A percentile compares a stretch with the other conserved stretches of the same genome.
phyloP scores from a whole-genome alignment of 2,113 vertebrate genomes.

The Podocnemis expansa region DNA sequence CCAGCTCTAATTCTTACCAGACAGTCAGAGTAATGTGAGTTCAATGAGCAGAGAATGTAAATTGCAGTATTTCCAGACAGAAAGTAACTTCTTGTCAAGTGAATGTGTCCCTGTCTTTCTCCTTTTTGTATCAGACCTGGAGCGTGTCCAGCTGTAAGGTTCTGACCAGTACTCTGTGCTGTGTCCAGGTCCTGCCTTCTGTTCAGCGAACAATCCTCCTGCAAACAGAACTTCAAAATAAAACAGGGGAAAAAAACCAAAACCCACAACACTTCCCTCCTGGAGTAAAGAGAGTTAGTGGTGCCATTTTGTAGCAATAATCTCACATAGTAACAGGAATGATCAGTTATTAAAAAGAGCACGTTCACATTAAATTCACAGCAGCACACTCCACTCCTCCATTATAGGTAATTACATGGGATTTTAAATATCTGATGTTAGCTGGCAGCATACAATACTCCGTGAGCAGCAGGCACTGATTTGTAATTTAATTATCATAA shows the following conservation, averaged over 20 bases:
- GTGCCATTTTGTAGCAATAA: not conserved
- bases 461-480: conserved; percentile 75
- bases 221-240: not conserved
- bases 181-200: not conserved
- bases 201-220: not conserved
- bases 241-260: too few relatives aligned
- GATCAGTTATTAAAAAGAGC: conserved; percentile 58
- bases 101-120: not conserved
- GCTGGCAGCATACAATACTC: conserved; percentile 73
- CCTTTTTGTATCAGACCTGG: not conserved
- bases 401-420: conserved; percentile 79
- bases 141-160: not conserved
- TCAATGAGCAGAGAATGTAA: not conserved
- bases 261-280: not conserved
- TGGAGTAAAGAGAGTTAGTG: not conserved
- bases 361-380: conserved; percentile 70
- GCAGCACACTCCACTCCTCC: conserved; percentile 51
- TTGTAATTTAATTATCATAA: conserved; percentile 84
- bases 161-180: conserved; percentile 11
- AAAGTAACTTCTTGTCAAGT: not conserved
- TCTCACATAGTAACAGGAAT: conserved; percentile 27
- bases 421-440: conserved; percentile 79
- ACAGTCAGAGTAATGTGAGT: not conserved
- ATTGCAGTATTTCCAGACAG: not conserved
- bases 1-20: not conserved